Percentiles rank a stretch among this genome's conserved stretches.
These are phyloP conservation scores for Anarhynchus alexandrinus DNA, from an alignment of 2,113 vertebrate genomes.

Conservation along the genomic window DNA sequence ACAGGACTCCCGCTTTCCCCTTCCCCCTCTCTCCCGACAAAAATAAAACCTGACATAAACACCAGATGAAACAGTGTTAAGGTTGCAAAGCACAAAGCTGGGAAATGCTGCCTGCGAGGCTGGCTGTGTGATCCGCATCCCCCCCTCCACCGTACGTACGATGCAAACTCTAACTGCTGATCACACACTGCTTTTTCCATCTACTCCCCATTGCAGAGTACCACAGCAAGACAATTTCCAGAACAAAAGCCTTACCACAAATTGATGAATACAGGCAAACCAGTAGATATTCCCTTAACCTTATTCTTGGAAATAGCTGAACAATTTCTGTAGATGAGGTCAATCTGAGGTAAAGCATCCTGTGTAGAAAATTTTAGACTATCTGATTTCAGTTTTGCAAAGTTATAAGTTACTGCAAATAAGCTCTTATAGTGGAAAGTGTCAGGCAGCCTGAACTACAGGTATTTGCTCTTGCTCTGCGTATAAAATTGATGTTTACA, in stretches of 20 bases:
- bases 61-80: neutral
- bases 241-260: neutral
- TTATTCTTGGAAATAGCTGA: neutral
- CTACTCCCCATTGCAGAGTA: neutral
- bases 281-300: neutral
- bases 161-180: neutral
- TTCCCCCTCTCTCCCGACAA: neutral
- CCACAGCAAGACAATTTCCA: neutral
- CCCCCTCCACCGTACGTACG: rapidly evolving
- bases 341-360: neutral
- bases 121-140: neutral
- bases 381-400: neutral
- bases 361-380: neutral
- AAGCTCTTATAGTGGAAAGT: neutral
- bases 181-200: neutral
- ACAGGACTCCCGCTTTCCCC: neutral
- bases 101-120: neutral
- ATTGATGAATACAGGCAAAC: neutral
- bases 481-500: neutral
- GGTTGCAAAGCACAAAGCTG: neutral
- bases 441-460: neutral
- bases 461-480: neutral
- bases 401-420: neutral
- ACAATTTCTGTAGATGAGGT: neutral
- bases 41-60: neutral